Base-by-base conservation (phyloP, 2,888 invertebrate species). In the Heliconius charithonia region DNA sequence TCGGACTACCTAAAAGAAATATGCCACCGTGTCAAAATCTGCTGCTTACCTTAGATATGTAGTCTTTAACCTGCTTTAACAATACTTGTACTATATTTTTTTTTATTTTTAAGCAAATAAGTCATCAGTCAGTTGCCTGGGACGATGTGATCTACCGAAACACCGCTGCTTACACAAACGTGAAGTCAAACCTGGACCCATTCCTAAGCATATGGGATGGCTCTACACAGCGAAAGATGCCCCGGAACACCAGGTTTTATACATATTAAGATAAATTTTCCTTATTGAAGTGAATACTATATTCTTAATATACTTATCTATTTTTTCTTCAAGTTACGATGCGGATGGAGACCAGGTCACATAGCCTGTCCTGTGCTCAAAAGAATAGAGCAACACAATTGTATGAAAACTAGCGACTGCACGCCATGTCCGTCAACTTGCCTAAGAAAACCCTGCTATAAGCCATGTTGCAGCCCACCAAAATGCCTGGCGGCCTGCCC, bases 331-430 rank as follows among this genome's bases (percentile, higher is more conserved):
- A 86, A 94, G 94, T 85, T 93, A 74, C 88, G 93, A 79, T 95
- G 94, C 83, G 94, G 94, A 56, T 95, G 94, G 94, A 92, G 94
- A 12, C 94, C 94, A 9, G 94, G 94, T n/a, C 94, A 94, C 84
- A 93, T 95, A 77, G 90, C 92, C 29, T 94, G 94, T 82, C 87
- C 91, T 6, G 94, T 94, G 32, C 89, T 95, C 10, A 89, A 85
- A 82, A 90, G 83, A 82, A 94, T 95, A 59, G 93, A 93, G 81
- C 88, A 88, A 67, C 92, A 93, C 84, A 91, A 92, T 82, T 90
- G 91, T 83, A 85, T 86, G 82, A 90, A 86, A 82, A 77, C 82
- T 41, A 87, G 88, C 3, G 89, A 89, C 77, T 92, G 91, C 78
- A 80, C 85, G n/a, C 80, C 86, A 7, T 90, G 90, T 79, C 80